Evolutionary conservation across 2,888 invertebrate species (phyloP).

Genomic region (Andrena trimmerana): DNA sequence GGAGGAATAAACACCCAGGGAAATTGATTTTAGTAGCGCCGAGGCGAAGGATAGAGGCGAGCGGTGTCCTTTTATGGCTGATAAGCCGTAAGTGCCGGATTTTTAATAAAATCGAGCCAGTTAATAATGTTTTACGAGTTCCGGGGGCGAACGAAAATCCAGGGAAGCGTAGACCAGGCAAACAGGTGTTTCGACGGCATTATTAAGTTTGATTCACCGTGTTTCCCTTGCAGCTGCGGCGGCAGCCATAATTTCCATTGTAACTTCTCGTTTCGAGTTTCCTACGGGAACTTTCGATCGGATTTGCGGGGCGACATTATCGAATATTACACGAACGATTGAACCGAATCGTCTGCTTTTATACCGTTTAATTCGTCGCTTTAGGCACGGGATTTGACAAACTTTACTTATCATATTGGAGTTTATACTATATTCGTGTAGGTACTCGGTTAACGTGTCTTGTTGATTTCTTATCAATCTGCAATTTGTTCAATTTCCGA

Average conservation of each 20-base stretch:
- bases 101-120: conserved; percentile 51
- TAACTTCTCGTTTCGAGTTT: conserved; percentile 64
- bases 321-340: conserved; percentile 66
- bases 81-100: conserved; percentile 10
- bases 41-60: not conserved
- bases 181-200: conserved; percentile 68
- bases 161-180: conserved; percentile 53
- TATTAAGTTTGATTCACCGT: conserved; percentile 71
- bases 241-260: conserved; percentile 64
- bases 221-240: conserved; percentile 64
- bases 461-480: too few species aligned
- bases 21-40: not conserved
- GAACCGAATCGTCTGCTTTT: conserved; percentile 41
- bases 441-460: too few species aligned
- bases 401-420: not conserved
- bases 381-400: not conserved
- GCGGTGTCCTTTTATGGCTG: not conserved
- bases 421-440: not conserved
- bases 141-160: conserved; percentile 30
- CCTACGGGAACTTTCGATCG: conserved; percentile 68
- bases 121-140: conserved; percentile 61
- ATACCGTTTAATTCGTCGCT: conserved; percentile 33
- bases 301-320: conserved; percentile 64
- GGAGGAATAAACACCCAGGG: not conserved
- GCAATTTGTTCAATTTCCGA: too few species aligned